A percentile compares a stretch with the other conserved stretches of the same genome.
These are phyloP conservation scores for Chouioia cunea DNA, from an alignment of 2,888 invertebrate species.

Conservation along the genomic window DNA sequence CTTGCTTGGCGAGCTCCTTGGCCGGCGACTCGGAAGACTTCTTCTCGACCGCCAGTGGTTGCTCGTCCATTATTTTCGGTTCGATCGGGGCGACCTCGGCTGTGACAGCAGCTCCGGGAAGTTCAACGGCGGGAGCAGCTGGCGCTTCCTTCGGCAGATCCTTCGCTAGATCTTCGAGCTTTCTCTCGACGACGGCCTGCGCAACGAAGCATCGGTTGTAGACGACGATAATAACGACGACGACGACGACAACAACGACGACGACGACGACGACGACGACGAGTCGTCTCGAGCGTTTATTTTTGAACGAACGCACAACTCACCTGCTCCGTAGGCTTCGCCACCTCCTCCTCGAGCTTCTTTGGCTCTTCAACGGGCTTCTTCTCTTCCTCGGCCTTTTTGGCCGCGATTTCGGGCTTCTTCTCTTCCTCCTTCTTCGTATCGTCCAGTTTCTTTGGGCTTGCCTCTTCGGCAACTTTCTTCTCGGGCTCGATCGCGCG, in stretches of 20 bases:
- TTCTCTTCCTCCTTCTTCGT: constrained; percentile 42
- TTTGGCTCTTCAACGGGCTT: constrained; percentile 44
- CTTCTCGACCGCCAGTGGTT: constrained; percentile 27
- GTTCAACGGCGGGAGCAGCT: no score
- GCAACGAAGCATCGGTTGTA: neutral
- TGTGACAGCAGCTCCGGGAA: constrained; percentile 1
- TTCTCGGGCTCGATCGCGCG: constrained; percentile 39
- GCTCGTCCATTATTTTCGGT: constrained; percentile 46
- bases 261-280: no score
- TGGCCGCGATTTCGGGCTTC: constrained; percentile 43
- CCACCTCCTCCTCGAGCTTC: constrained; percentile 41
- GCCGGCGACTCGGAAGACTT: constrained; percentile 50
- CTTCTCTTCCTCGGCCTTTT: constrained; percentile 50
- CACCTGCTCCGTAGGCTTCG: constrained; percentile 24
- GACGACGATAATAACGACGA: no score
- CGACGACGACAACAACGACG: no score
- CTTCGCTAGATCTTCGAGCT: neutral
- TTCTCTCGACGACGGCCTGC: constrained; percentile 23
- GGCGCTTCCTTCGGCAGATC: neutral
- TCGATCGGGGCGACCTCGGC: constrained; percentile 31
- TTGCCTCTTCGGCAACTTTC: constrained; percentile 38
- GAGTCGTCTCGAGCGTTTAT: no score
- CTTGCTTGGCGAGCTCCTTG: constrained; percentile 45
- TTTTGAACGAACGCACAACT: neutral
- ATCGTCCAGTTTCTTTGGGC: constrained; percentile 48